A percentile compares a stretch with the other conserved stretches of the same genome.
These are phyloP conservation scores for Sympetrum striolatum DNA, from an alignment of 2,888 invertebrate genomes.

Conservation along the genomic window DNA sequence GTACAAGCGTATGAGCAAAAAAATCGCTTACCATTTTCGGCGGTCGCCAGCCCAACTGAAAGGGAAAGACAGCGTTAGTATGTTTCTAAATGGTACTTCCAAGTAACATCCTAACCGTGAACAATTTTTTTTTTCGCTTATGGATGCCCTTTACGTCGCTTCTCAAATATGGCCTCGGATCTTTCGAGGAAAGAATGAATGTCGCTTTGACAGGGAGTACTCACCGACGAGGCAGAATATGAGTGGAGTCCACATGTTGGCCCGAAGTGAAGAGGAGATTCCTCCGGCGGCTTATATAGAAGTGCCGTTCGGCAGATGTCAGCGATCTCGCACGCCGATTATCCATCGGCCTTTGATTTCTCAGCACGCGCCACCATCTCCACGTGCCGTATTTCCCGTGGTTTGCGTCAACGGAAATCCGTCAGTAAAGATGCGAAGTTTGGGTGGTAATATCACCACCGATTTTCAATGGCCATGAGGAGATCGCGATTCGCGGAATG, in stretches of 20 bases:
- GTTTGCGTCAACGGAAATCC: too few species aligned
- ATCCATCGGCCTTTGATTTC: not conserved
- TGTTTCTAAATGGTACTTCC: too few species aligned
- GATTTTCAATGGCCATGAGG: too few species aligned
- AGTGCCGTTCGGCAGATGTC: not conserved
- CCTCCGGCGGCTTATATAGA: not conserved
- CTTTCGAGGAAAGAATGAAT: not conserved
- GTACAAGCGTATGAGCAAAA: too few species aligned
- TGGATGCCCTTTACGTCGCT: too few species aligned
- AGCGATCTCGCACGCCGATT: not conserved
- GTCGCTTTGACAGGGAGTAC: conserved; percentile 49
- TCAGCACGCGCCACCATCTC: not conserved
- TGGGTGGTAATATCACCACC: too few species aligned
- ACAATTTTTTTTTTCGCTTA: too few species aligned
- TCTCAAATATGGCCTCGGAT: too few species aligned
- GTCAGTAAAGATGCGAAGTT: too few species aligned
- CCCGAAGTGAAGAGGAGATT: not conserved
- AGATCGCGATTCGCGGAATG: too few species aligned
- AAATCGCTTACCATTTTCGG: conserved; percentile 5
- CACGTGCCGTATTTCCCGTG: not conserved
- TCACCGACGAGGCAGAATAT: conserved; percentile 57
- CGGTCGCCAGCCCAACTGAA: conserved; percentile 28
- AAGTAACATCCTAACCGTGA: not conserved
- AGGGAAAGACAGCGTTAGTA: not conserved
- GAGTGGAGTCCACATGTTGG: conserved; percentile 58